These are phyloP conservation scores for Brachyrhaphis roseni DNA, from an alignment of 2,797 vertebrate species.

Conservation along the genomic window DNA sequence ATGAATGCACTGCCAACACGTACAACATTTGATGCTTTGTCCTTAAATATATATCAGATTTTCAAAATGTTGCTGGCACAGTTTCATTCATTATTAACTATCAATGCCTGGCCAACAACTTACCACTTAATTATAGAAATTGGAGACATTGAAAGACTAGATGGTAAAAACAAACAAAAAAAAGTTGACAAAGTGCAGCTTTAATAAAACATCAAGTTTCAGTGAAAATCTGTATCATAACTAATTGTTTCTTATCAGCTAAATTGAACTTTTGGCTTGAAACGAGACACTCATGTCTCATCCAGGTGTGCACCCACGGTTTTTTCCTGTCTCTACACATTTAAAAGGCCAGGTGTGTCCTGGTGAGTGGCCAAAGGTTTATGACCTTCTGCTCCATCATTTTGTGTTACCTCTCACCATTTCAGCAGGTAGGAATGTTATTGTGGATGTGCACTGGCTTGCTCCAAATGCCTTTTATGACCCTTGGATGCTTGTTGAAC, in stretches of 20 bases:
- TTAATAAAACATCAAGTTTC: neutral
- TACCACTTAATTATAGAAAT: neutral
- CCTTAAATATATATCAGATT: neutral
- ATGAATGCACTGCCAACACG: neutral
- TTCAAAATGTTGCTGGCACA: neutral
- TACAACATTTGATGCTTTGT: neutral
- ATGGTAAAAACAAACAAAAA: too few relatives aligned
- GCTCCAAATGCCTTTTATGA: conserved; percentile 60
- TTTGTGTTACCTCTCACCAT: conserved; percentile 53
- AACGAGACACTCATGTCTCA: conserved; percentile 9
- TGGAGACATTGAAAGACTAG: neutral
- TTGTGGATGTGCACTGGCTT: conserved; percentile 66
- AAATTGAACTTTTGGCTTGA: neutral
- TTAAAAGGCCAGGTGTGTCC: conserved; percentile 54
- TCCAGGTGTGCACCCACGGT: conserved; percentile 49
- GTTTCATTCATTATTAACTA: neutral
- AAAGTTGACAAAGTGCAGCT: neutral
- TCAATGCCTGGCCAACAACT: too few relatives aligned
- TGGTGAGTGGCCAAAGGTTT: conserved; percentile 61
- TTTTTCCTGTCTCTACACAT: conserved; percentile 21
- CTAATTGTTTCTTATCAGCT: neutral
- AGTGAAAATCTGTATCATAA: neutral
- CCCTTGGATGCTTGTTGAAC: conserved; percentile 44
- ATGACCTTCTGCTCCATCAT: conserved; percentile 49
- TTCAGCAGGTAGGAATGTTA: conserved; percentile 66